Percentiles rank a stretch among this genome's conserved stretches.
These are phyloP conservation scores for Chymomyza costata DNA, from an alignment of 1,140 invertebrate genomes.

Conservation along the genomic window DNA sequence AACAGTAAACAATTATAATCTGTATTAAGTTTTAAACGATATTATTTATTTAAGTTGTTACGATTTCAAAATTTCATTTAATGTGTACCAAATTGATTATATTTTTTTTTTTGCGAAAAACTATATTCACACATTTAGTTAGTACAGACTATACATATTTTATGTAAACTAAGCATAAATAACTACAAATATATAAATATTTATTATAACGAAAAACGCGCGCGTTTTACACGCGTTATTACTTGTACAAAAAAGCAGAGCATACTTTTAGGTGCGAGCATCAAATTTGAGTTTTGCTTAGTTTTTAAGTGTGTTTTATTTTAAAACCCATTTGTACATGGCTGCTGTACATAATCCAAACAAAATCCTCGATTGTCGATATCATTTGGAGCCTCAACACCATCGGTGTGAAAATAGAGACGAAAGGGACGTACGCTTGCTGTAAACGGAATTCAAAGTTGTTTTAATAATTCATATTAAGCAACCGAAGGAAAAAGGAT, in stretches of 20 bases:
- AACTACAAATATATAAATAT: slow-evolving; percentile 65
- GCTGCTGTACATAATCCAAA: slow-evolving; percentile 88
- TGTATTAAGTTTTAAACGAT: no score
- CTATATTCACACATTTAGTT: no score
- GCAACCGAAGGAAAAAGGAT: no score
- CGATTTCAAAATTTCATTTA: slow-evolving; percentile 16
- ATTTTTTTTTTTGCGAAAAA: no score
- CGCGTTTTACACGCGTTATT: slow-evolving; percentile 7
- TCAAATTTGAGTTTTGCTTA: neutral
- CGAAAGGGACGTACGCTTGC: slow-evolving; percentile 87
- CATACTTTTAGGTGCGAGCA: slow-evolving; percentile 15
- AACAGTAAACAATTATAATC: slow-evolving; percentile 29
- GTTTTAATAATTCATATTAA: neutral
- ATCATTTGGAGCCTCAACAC: slow-evolving; percentile 83
- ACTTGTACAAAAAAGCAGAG: neutral
- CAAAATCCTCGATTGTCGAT: slow-evolving; percentile 87
- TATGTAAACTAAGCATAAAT: slow-evolving; percentile 46
- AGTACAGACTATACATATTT: slow-evolving; percentile 24
- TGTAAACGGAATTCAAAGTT: slow-evolving; percentile 71
- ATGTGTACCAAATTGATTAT: slow-evolving; percentile 47
- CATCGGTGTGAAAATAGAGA: slow-evolving; percentile 86
- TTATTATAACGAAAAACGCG: slow-evolving; percentile 41
- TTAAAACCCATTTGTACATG: slow-evolving; percentile 81
- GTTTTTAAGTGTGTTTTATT: neutral
- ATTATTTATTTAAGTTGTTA: slow-evolving; percentile 6